Conservation (phyloP, 1,140 invertebrate species). For the Drosophila obscura region DNA sequence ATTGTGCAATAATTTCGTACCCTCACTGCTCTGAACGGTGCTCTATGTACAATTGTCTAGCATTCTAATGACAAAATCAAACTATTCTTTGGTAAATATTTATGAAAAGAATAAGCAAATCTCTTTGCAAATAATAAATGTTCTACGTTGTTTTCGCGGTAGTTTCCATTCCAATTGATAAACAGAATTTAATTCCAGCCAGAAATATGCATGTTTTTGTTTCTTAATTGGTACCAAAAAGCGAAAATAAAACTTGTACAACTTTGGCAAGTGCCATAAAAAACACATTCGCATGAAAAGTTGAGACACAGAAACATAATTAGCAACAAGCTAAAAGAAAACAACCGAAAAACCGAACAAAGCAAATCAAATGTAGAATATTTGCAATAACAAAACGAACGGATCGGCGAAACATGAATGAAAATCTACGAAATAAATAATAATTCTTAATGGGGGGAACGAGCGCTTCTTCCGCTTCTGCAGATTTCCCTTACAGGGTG, state of each 20-base stretch:
- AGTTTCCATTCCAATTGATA: background rate
- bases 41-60: too few relatives aligned
- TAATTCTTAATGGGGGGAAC: slow-evolving; percentile 43
- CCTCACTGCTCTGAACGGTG: background rate
- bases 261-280: slow-evolving; percentile 17
- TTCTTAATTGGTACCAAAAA: slow-evolving; percentile 17
- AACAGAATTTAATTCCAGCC: slow-evolving; percentile 36
- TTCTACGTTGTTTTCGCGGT: slow-evolving; percentile 9
- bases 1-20: slow-evolving; percentile 5
- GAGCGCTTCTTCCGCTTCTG: slow-evolving; percentile 8
- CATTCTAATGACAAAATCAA: slow-evolving; percentile 33
- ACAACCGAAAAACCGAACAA: slow-evolving; percentile 24
- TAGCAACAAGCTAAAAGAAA: slow-evolving; percentile 23
- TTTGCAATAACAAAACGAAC: slow-evolving; percentile 49
- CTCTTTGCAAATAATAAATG: background rate
- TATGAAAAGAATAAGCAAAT: slow-evolving; percentile 39
- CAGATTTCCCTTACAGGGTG: slow-evolving; percentile 23
- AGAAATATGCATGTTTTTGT: slow-evolving; percentile 20
- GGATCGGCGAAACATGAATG: slow-evolving; percentile 63
- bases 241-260: slow-evolving; percentile 36
- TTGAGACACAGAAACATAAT: slow-evolving; percentile 58
- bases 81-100: slow-evolving; percentile 17
- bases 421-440: slow-evolving; percentile 76
- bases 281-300: slow-evolving; percentile 2
- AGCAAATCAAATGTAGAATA: slow-evolving; percentile 20